phyloP scores from a whole-genome alignment of 2,797 vertebrate genomes.

The Microtus agrestis region DNA sequence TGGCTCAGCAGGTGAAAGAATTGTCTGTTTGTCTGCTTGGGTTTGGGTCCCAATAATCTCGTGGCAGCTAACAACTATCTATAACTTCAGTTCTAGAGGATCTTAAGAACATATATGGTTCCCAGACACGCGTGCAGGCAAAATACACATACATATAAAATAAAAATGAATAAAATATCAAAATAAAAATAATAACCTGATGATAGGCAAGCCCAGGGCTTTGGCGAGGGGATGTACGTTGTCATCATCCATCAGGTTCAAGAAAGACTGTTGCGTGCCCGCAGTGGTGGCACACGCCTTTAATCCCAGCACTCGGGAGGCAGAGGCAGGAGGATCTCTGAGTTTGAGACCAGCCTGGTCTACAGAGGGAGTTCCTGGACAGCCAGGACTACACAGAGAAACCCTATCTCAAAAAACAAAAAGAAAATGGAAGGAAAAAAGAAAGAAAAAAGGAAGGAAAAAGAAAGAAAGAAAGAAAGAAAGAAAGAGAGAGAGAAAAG shows the following conservation, averaged over 20 bases:
- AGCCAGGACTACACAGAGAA: not conserved
- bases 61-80: not conserved
- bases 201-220: not conserved
- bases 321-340: not conserved
- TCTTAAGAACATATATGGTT: not conserved
- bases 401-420: not conserved
- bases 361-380: not conserved
- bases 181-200: not conserved
- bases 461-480: too few species aligned
- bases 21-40: not conserved
- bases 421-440: not conserved
- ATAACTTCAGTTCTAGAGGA: not conserved
- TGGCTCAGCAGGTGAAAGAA: not conserved
- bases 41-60: not conserved
- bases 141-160: not conserved
- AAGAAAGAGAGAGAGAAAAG: not conserved
- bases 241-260: not conserved
- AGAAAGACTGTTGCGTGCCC: not conserved
- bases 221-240: not conserved
- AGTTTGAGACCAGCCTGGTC: not conserved
- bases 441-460: too few species aligned
- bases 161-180: not conserved
- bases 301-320: not conserved
- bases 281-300: not conserved
- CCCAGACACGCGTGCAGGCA: not conserved